A percentile compares a stretch with the other conserved stretches of the same genome.
Conservation (phyloP, 2,888 invertebrate species). For the Nemotelus pantherinus region DNA sequence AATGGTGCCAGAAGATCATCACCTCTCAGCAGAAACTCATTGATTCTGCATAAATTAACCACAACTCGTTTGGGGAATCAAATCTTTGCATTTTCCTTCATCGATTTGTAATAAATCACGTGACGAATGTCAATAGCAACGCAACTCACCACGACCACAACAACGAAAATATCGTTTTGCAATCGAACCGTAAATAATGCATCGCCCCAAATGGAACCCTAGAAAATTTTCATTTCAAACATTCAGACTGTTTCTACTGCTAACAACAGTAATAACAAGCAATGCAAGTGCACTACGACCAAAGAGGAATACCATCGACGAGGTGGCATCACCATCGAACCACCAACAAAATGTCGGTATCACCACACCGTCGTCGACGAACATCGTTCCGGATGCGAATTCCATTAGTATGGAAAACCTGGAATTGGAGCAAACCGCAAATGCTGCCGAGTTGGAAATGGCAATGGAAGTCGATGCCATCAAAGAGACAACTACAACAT, state of each 20-base stretch:
- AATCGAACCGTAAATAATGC: slow-evolving; percentile 30
- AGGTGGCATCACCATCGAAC: too few relatives aligned
- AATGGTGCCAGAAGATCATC: too few relatives aligned
- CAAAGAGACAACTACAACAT: background rate
- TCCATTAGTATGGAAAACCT: slow-evolving; percentile 9
- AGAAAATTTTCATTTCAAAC: slow-evolving; percentile 42
- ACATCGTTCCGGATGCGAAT: slow-evolving; percentile 14
- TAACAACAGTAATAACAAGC: slow-evolving; percentile 32
- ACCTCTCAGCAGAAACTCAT: background rate
- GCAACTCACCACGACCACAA: background rate
- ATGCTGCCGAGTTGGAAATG: background rate
- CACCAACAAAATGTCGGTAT: background rate
- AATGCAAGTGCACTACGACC: slow-evolving; percentile 31
- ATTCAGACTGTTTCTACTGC: slow-evolving; percentile 20
- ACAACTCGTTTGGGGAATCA: too few relatives aligned
- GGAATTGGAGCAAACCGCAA: slow-evolving; percentile 14
- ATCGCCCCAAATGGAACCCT: slow-evolving; percentile 32
- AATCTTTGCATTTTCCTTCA: too few relatives aligned
- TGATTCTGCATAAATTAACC: background rate
- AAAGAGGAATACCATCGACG: slow-evolving; percentile 18
- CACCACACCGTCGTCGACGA: background rate
- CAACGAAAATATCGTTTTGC: background rate
- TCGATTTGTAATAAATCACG: background rate
- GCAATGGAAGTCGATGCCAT: slow-evolving; percentile 3
- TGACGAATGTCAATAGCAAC: slow-evolving; percentile 27